Conservation (phyloP, 2,113 vertebrate genomes). For the Pelecanoides urinatrix region DNA sequence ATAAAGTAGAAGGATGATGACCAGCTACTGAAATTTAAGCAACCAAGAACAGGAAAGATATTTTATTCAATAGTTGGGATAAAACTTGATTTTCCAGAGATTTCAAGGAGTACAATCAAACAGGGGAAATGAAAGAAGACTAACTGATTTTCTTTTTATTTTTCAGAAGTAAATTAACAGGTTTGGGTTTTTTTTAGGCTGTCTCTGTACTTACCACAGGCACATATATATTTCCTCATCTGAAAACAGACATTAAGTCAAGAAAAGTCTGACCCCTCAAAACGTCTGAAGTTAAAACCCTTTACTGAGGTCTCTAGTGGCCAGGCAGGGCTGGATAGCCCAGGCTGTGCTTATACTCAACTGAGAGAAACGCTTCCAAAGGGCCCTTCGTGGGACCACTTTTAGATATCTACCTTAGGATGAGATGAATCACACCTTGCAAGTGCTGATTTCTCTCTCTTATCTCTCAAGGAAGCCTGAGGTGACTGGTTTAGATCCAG, state of each 20-base stretch:
- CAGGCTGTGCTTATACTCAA: background rate
- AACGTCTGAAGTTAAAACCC: fast-evolving
- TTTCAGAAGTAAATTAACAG: background rate
- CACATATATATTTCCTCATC: background rate
- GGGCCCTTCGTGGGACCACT: background rate
- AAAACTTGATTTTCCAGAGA: background rate
- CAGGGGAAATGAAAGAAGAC: background rate
- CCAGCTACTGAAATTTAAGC: background rate
- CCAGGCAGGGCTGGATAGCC: background rate
- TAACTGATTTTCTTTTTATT: background rate
- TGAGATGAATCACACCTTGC: constrained; percentile 2
- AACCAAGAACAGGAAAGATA: background rate
- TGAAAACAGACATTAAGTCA: background rate
- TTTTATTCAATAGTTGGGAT: background rate
- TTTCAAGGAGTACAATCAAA: background rate
- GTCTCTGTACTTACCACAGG: background rate
- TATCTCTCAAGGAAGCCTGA: background rate
- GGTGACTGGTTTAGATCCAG: constrained; percentile 34
- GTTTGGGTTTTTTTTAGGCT: background rate
- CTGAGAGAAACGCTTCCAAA: background rate
- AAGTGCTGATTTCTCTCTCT: background rate
- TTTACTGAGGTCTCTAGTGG: fast-evolving
- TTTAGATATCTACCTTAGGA: background rate
- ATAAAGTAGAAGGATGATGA: background rate
- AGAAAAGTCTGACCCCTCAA: background rate